Conservation (phyloP, 2,113 vertebrate species). For the Eonycteris spelaea region DNA sequence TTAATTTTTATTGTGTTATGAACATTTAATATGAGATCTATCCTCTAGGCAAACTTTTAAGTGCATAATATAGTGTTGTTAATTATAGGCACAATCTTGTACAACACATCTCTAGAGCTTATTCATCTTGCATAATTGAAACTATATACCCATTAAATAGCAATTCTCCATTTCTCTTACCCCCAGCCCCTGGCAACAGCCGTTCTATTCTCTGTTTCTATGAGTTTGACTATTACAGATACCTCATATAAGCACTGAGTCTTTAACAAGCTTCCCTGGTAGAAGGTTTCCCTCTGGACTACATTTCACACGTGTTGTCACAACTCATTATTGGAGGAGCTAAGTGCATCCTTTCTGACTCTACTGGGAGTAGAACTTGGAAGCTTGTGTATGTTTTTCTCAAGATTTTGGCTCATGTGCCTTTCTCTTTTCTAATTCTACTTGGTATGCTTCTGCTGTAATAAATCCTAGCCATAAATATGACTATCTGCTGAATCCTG, state of each 20-base stretch:
- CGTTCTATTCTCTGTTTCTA: neutral
- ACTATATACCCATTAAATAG: neutral
- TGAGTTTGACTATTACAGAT: neutral
- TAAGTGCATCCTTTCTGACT: neutral
- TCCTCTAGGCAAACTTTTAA: neutral
- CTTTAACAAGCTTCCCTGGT: neutral
- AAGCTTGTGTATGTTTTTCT: neutral
- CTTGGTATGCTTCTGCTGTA: neutral
- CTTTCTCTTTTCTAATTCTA: neutral
- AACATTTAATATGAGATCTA: neutral
- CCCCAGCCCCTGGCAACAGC: neutral
- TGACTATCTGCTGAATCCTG: neutral
- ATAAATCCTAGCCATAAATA: neutral
- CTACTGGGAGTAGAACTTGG: neutral
- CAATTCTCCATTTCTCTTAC: neutral
- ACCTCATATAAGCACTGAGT: neutral
- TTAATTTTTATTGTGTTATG: neutral
- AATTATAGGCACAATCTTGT: neutral
- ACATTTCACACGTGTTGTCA: neutral
- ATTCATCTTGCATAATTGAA: neutral
- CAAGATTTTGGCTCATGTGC: neutral
- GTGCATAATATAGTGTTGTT: neutral
- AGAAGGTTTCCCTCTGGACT: neutral
- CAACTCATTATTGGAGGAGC: neutral
- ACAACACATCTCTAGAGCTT: neutral